Base-by-base conservation (phyloP, 2,888 invertebrate species). In the Cybosia mesomella region DNA sequence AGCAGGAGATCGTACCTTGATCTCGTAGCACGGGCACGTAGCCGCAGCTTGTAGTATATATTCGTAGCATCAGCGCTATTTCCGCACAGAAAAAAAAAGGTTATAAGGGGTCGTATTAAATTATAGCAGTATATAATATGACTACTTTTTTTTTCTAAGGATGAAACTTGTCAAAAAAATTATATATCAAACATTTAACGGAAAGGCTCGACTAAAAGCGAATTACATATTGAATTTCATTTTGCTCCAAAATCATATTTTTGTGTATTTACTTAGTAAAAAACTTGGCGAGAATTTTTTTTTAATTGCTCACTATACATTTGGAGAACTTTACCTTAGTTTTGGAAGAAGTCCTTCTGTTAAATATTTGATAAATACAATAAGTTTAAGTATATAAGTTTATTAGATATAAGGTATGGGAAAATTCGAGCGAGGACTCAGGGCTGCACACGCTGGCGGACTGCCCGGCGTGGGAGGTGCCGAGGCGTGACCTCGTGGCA, bases 281-380 rank as follows among this genome's bases (percentile, higher is more conserved):
- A 65, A 58, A 58, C 49, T 55, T 58, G 22, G 34, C 7, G 1
- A 58, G 64, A 34, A 65, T 43, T 53, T 49, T 58, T 49, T 58
- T 58, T 65, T 53, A 53, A 28, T 58, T 58, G 58, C 22, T 65
- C 39, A 49, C 43, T 58, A 49, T 49, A 32, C 18, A 18, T 65
- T 43, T 22, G 32, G 53, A 65, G 49, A 49, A 58, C 58, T 49
- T n/a, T 49, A 9, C n/a, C 49, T 49, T 49, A n/a, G 49, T 43
- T 11, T 10, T 10, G 18, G 21, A 43, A n/a, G 11, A 58, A 58
- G 58, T 18, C 18, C 1, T 43, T 58, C 34, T 58, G 49, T 49
- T 64, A 49, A 32, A 32, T 58, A 15, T 65, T 58, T 15, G 22
- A 58, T 28, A 9, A 28, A 54, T 22, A 57, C 36, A 39, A 32